Evolutionary conservation across 2,888 invertebrate genomes (phyloP), one percentile per base, ranked within the genome.

Genomic region (Cosmia trapezina): DNA sequence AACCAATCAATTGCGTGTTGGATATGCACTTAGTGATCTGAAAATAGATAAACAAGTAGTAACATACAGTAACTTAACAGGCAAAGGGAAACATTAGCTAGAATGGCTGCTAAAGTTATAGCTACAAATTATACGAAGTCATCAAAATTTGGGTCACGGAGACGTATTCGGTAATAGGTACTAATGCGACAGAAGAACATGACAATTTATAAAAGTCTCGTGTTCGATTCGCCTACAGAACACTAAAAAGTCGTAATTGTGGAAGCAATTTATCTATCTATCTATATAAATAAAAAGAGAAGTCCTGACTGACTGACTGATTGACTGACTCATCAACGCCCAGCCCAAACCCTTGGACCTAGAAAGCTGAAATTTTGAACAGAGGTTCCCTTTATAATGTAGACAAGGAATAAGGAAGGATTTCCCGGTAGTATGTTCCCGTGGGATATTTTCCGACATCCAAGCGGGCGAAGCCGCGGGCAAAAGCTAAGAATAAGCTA

Each of bases 1-100:
- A 74, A 56, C 37, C 45, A 62, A 65, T 73, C 59, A 60, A 65
- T 61, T 74, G 41, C 54, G 49, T 80, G 45, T 61, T 43, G 37
- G 45, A 47, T 7, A 57, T 56, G 54, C 28, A 14, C 19, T 56
- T 45, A 22, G 17, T 47, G 45, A 22, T 72, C 28, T 22, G 33
- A 45, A 51, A 33, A 19, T 61, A 41, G 19, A 49, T 62, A 51
- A 41, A 22, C 9, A 43, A 70, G 14, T 14, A 70, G 7, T 74
- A 22, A 28, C 4, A 19, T 0, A 22, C 8, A 7, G 17, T 19
- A 2, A 19, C 22, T 22, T 61, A 19, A 49, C 1, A 33, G 6
- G 0, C 11, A 43, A 4, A 41, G 12, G 6, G 12, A 17, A 43
- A 12, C 3, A 5, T 4, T 41, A 33, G 5, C n/a, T n/a, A n/a